Evolutionary conservation across 2,113 vertebrate species (phyloP).

Genomic region (Sander vitreus): DNA sequence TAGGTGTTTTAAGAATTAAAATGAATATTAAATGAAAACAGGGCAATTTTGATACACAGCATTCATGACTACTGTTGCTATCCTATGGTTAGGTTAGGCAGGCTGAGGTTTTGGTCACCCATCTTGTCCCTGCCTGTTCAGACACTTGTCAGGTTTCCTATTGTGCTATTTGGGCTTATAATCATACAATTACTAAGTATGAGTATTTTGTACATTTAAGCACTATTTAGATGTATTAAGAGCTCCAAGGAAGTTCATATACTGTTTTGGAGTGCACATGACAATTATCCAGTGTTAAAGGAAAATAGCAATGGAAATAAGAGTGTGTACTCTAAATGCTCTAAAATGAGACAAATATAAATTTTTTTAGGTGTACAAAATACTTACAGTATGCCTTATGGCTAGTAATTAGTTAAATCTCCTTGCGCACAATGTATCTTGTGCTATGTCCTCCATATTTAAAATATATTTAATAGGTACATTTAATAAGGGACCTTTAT

Average conservation of each 20-base stretch:
- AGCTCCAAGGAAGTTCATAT: neutral
- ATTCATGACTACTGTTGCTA: constrained; percentile 1
- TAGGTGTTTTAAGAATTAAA: constrained; percentile 35
- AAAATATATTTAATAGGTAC: neutral
- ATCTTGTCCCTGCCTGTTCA: neutral
- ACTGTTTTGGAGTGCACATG: neutral
- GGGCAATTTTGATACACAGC: constrained; percentile 4
- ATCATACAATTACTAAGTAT: neutral
- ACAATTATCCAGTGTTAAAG: neutral
- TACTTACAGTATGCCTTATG: neutral
- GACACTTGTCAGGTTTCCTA: neutral
- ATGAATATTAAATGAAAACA: constrained; percentile 22
- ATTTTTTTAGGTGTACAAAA: constrained; percentile 11
- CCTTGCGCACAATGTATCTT: neutral
- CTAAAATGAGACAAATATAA: neutral
- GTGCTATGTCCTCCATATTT: neutral
- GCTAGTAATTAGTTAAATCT: neutral
- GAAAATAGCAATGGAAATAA: neutral
- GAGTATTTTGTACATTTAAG: constrained; percentile 28
- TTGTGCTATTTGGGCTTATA: constrained; percentile 8
- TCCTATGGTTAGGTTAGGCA: neutral
- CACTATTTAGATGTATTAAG: neutral
- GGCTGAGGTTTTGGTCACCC: neutral
- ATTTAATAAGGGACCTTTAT: constrained; percentile 17
- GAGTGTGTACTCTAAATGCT: constrained; percentile 3